Evolutionary conservation across 2,888 invertebrate genomes (phyloP), one percentile per base, ranked within the genome.

Genomic region (Merodon equestris): DNA sequence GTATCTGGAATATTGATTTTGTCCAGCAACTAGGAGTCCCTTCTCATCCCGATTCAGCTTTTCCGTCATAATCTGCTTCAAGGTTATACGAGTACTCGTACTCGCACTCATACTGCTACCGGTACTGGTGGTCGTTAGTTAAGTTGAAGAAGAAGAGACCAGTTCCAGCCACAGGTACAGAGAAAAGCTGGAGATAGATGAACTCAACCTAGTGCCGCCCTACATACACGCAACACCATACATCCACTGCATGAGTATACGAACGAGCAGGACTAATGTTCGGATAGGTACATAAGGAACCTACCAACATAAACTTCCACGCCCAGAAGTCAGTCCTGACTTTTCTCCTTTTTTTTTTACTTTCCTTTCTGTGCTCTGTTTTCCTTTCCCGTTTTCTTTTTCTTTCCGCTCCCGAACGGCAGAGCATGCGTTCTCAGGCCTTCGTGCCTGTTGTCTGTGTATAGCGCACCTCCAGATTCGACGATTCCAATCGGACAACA

Each of bases 391-490:
- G 18, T 75, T 70, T 75, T 36, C 58, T 70, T 75, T 73, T 73
- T 68, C 64, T 79, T 63, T 72, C 15, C 27, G 51, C 50, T 27
- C 10, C 5, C 17, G 67, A 53, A 36, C 56, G 71, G 71, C 53
- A 53, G 53, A 79, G 79, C 79, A 79, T 79, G 79, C 79, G 79
- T 79, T 64, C 79, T 79, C 66, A 53, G 67, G 77, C 10, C 38
- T 19, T 51, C 38, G 27, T n/a, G 27, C 15, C 15, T 18, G 19
- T 13, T 58, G 5, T 40, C 36, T 63, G 51, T 70, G 42, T 66
- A 67, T 51, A 72, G 66, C 38, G 58, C 60, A 63, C 68, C 68
- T 64, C 40, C 5, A 60, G 73, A n/a, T 19, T 61, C 54, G 27
- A 13, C 58, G 27, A 58, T 18, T 18, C 54, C 45, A 17, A 44